Evolutionary conservation across 2,888 invertebrate species (phyloP), one percentile per base, ranked within the genome.

Genomic region (Agonopterix arenella): DNA sequence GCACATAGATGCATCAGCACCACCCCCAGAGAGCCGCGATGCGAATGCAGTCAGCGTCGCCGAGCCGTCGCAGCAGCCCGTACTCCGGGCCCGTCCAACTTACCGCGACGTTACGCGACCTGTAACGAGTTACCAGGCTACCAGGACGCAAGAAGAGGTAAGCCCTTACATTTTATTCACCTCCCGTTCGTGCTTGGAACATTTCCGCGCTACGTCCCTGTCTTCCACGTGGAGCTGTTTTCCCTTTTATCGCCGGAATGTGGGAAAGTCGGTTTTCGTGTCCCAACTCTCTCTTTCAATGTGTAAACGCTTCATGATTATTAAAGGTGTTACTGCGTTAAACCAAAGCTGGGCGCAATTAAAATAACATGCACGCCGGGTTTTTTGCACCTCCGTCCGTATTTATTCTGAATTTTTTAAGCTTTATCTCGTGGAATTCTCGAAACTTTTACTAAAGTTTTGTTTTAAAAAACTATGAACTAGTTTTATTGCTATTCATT

Each of bases 241-340:
- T 89, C 89, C 84, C 89, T 89, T 88, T 89, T 88, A 86, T 78
- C 73, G 60, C 55, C 57, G 89, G 89, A 86, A 88, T 88, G 88
- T 84, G 74, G 84, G 80, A 84, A 85, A 88, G 74, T 80, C 76
- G 82, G 84, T 82, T 82, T 88, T 70, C 68, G 81, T 80, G 81
- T 73, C 73, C 75, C 69, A 71, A 86, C 88, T 89, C 86, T 89
- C 88, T 81, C 86, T 86, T 88, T 89, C 89, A 74, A 74, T 76
- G 68, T 81, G 82, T 85, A 84, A 84, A 70, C 63, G 72, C 64
- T 70, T 68, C 60, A 59, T 71, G 64, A 73, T 80, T 73, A 71
- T 68, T 69, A 67, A 69, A 60, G 58, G 54, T 57, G 63, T 61
- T 55, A 28, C 40, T 4, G 61, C 57, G 55, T 57, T 44, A 55